Conservation (phyloP, 2,113 vertebrate species). For the Geococcyx californianus region DNA sequence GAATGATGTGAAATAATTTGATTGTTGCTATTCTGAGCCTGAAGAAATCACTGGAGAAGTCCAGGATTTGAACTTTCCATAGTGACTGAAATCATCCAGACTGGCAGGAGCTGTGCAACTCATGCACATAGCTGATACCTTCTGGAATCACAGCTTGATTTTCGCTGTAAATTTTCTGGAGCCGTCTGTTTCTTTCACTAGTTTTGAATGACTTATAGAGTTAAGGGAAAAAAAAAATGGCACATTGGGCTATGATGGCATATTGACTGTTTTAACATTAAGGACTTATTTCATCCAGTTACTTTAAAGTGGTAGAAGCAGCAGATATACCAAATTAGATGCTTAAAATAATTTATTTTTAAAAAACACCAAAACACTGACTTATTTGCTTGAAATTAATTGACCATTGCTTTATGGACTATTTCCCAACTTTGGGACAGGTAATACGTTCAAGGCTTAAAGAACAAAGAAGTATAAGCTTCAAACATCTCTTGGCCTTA, state of each 20-base stretch:
- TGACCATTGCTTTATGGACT: neutral
- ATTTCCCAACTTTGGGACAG: neutral
- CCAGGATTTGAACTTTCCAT: neutral
- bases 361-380: neutral
- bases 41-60: neutral
- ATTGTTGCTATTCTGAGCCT: neutral
- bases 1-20: neutral
- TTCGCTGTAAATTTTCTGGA: neutral
- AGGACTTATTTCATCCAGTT: neutral
- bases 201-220: neutral
- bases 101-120: neutral
- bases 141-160: neutral
- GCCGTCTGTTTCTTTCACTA: neutral
- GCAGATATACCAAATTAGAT: neutral
- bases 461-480: neutral
- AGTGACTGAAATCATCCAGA: neutral
- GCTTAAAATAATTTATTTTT: neutral
- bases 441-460: neutral
- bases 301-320: neutral
- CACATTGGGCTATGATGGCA: neutral
- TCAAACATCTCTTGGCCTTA: neutral
- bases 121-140: rapidly evolving
- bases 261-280: neutral
- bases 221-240: neutral
- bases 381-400: neutral